Percentiles rank a stretch among this genome's conserved stretches.
Evolutionary conservation across 2,113 vertebrate species (phyloP).

Genomic region (Pangasianodon hypophthalmus): DNA sequence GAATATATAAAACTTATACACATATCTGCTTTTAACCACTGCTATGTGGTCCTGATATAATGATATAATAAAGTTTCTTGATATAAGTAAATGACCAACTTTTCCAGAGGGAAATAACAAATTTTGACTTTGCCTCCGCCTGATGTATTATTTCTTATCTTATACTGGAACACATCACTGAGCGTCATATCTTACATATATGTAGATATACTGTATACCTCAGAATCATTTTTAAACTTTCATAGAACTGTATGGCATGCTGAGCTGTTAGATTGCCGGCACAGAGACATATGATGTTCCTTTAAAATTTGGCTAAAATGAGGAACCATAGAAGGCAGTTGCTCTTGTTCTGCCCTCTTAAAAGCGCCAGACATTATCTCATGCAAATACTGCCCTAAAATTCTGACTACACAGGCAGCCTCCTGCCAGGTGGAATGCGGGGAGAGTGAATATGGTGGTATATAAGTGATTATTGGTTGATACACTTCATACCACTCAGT

Average conservation of each 20-base stretch:
- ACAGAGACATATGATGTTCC: neutral
- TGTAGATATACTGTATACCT: too few species aligned
- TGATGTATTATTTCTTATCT: neutral
- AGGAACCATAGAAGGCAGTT: neutral
- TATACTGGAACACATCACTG: neutral
- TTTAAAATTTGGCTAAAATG: neutral
- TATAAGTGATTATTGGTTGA: neutral
- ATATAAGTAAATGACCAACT: neutral
- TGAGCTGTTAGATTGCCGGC: neutral
- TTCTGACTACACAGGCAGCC: neutral
- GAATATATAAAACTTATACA: neutral
- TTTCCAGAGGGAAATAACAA: neutral
- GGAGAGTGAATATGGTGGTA: neutral
- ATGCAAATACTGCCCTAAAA: constrained; percentile 25
- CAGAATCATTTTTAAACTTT: neutral
- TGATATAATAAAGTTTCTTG: neutral
- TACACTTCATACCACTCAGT: neutral
- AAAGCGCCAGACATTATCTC: constrained; percentile 3
- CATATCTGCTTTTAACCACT: neutral
- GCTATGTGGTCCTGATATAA: too few species aligned
- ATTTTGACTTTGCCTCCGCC: neutral
- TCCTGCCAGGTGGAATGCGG: neutral
- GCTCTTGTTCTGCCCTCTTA: neutral
- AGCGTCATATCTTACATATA: neutral
- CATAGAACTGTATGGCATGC: neutral